Evolutionary conservation across 2,888 invertebrate genomes (phyloP).

Genomic region (Noctua pronuba): DNA sequence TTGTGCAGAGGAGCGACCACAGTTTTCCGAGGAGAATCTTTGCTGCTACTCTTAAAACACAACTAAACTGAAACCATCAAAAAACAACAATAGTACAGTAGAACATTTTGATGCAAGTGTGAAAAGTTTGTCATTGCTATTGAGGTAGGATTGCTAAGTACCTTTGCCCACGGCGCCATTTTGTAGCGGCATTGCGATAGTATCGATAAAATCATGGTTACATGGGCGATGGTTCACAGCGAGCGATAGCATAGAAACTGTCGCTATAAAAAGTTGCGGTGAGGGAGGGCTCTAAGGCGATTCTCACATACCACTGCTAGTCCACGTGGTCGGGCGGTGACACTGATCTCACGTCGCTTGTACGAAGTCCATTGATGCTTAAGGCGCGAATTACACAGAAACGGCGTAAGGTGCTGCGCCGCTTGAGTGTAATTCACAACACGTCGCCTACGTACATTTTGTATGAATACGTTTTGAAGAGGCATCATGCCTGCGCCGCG

Average conservation of each 20-base stretch:
- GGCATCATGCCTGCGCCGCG: too few relatives aligned
- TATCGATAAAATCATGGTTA: background rate
- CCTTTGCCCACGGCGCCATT: background rate
- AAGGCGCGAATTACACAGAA: too few relatives aligned
- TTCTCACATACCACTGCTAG: background rate
- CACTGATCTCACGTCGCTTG: background rate
- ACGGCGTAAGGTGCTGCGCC: too few relatives aligned
- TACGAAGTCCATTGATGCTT: background rate
- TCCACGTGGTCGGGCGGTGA: background rate
- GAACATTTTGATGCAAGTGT: background rate
- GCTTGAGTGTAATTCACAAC: too few relatives aligned
- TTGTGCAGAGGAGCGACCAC: too few relatives aligned
- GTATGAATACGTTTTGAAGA: too few relatives aligned
- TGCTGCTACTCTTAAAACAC: background rate
- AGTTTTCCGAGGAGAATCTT: background rate
- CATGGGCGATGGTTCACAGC: background rate
- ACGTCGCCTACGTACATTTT: too few relatives aligned
- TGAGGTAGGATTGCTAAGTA: background rate
- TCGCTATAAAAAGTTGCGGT: background rate
- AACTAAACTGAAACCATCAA: background rate
- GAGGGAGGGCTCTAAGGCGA: background rate
- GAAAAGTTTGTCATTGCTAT: background rate
- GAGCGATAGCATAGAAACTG: background rate
- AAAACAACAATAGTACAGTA: background rate
- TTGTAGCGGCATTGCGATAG: background rate